Percentiles rank a stretch among this genome's conserved stretches.
Evolutionary conservation across 1,140 invertebrate genomes (phyloP).

Genomic region (Oncopeltus fasciatus): DNA sequence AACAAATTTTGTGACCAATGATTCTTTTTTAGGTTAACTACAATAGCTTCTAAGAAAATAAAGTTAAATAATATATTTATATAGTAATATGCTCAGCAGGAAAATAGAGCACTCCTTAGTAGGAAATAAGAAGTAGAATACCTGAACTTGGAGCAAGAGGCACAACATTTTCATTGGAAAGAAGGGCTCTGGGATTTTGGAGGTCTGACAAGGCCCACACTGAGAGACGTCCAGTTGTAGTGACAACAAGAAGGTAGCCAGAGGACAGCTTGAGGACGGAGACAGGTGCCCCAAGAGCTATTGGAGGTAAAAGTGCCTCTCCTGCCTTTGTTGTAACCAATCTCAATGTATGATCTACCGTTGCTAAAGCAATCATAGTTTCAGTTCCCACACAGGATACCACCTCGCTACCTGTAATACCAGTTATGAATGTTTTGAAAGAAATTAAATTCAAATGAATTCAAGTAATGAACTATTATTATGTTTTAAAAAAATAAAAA

Average conservation of each 20-base stretch:
- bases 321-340: slow-evolving; percentile 41
- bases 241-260: slow-evolving; percentile 28
- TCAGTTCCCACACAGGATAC: slow-evolving; percentile 35
- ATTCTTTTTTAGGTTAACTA: too few relatives aligned
- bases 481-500: too few relatives aligned
- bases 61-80: too few relatives aligned
- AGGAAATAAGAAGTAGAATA: too few relatives aligned
- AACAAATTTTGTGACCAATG: too few relatives aligned
- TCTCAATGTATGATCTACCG: slow-evolving; percentile 50
- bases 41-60: too few relatives aligned
- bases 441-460: too few relatives aligned
- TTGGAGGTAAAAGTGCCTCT: slow-evolving; percentile 41
- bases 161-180: background rate
- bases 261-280: slow-evolving; percentile 32
- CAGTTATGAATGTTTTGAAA: too few relatives aligned
- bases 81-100: too few relatives aligned
- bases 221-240: slow-evolving; percentile 29
- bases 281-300: slow-evolving; percentile 44
- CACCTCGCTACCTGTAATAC: slow-evolving; percentile 38
- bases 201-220: slow-evolving; percentile 28
- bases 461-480: too few relatives aligned
- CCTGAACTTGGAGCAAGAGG: background rate
- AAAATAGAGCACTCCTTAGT: too few relatives aligned
- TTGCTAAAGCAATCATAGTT: slow-evolving; percentile 41
- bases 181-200: background rate